These are phyloP conservation scores for Diogma glabrata DNA, from an alignment of 2,888 invertebrate species.

Conservation along the genomic window DNA sequence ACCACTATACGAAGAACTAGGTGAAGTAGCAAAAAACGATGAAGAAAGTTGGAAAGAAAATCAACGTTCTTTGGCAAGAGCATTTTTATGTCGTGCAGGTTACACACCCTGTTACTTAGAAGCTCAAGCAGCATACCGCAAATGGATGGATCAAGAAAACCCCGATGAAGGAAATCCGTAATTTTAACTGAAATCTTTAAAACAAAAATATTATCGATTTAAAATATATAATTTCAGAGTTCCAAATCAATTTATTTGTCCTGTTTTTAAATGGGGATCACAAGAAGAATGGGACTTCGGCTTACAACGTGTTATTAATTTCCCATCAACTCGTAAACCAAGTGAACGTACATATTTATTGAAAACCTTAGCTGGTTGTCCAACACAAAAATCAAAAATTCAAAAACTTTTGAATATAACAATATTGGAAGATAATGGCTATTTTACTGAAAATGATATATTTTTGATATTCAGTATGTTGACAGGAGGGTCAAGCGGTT, in stretches of 20 bases:
- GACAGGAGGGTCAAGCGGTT: constrained; percentile 57
- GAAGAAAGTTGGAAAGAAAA: constrained; percentile 58
- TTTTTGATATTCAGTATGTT: constrained; percentile 65
- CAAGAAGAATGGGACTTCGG: constrained; percentile 74
- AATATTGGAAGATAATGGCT: constrained; percentile 53
- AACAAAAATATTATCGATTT: constrained; percentile 7
- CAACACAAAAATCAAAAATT: constrained; percentile 58
- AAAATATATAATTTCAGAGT: constrained; percentile 40
- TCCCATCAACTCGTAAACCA: constrained; percentile 55
- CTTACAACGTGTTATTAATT: constrained; percentile 60
- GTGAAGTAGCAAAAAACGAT: constrained; percentile 39
- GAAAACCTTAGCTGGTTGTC: constrained; percentile 69
- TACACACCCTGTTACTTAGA: constrained; percentile 66
- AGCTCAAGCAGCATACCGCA: constrained; percentile 56
- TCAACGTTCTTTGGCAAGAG: constrained; percentile 52
- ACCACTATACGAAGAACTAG: constrained; percentile 60
- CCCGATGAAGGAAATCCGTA: constrained; percentile 74
- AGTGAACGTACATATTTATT: constrained; percentile 66
- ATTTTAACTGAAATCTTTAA: constrained; percentile 30
- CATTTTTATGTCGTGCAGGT: constrained; percentile 63
- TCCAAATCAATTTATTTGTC: constrained; percentile 63
- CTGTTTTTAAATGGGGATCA: constrained; percentile 72
- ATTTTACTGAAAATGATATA: constrained; percentile 65
- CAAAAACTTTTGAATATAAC: constrained; percentile 53
- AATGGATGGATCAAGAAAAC: constrained; percentile 62